Percentiles rank a stretch among this genome's conserved stretches.
These are phyloP conservation scores for Leptosomus discolor DNA, from an alignment of 2,113 vertebrate species.

Conservation along the genomic window DNA sequence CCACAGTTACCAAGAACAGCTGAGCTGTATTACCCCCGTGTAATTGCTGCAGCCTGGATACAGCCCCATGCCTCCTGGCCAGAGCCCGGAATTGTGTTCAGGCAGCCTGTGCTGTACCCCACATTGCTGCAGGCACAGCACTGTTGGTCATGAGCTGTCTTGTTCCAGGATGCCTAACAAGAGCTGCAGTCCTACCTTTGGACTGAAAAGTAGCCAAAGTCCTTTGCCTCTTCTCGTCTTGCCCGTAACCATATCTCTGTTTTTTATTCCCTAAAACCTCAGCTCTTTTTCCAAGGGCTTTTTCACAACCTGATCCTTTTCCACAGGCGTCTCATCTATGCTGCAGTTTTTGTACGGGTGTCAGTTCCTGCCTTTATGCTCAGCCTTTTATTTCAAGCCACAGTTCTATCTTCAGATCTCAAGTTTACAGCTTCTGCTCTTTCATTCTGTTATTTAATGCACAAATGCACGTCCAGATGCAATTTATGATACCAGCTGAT, in stretches of 20 bases:
- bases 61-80: background rate
- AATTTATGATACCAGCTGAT: background rate
- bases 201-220: background rate
- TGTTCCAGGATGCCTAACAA: background rate
- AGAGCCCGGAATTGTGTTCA: background rate
- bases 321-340: background rate
- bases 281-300: background rate
- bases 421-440: background rate
- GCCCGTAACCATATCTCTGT: background rate
- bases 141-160: background rate
- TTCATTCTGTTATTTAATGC: background rate
- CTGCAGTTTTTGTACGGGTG: background rate
- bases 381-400: background rate
- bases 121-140: background rate
- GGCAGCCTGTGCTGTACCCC: background rate
- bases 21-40: background rate
- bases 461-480: background rate
- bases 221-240: background rate
- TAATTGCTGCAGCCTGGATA: constrained; percentile 4
- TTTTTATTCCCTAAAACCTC: background rate
- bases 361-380: background rate
- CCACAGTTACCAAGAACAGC: constrained; percentile 8
- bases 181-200: background rate
- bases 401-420: background rate
- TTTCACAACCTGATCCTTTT: background rate